phyloP scores from a whole-genome alignment of 2,113 vertebrate genomes.

The Neotoma lepida region DNA sequence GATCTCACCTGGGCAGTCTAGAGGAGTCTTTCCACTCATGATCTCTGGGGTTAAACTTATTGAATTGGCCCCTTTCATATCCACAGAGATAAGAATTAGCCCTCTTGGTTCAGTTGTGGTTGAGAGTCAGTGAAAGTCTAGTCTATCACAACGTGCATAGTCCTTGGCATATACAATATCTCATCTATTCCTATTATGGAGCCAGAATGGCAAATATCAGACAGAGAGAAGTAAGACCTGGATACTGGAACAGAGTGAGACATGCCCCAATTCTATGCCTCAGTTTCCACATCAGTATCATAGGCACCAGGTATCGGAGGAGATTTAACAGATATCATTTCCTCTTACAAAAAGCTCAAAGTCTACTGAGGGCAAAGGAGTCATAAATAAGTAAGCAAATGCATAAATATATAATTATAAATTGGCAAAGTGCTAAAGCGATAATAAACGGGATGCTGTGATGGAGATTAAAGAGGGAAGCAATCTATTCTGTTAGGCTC shows the following conservation, averaged over 20 bases:
- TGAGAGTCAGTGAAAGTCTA: neutral
- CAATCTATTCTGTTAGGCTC: neutral
- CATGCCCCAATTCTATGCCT: neutral
- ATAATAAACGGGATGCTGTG: neutral
- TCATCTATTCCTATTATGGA: neutral
- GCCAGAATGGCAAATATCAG: neutral
- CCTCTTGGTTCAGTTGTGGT: neutral
- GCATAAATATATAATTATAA: neutral
- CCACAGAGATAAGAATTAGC: neutral
- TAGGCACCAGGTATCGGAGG: neutral
- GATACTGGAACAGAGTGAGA: neutral
- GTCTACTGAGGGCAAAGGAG: neutral
- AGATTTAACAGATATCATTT: neutral
- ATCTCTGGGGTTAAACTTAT: neutral
- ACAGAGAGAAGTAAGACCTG: neutral
- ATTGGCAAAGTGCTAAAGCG: neutral
- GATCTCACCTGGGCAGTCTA: neutral
- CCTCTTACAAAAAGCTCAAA: neutral
- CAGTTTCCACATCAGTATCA: neutral
- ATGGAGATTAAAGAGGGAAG: neutral
- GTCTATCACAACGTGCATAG: neutral
- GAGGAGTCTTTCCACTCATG: neutral
- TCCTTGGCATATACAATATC: neutral
- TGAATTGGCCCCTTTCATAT: neutral
- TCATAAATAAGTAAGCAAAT: slow-evolving; percentile 20